phyloP scores from a whole-genome alignment of 1,140 invertebrate species.

The Drosophila kepulauana region DNA sequence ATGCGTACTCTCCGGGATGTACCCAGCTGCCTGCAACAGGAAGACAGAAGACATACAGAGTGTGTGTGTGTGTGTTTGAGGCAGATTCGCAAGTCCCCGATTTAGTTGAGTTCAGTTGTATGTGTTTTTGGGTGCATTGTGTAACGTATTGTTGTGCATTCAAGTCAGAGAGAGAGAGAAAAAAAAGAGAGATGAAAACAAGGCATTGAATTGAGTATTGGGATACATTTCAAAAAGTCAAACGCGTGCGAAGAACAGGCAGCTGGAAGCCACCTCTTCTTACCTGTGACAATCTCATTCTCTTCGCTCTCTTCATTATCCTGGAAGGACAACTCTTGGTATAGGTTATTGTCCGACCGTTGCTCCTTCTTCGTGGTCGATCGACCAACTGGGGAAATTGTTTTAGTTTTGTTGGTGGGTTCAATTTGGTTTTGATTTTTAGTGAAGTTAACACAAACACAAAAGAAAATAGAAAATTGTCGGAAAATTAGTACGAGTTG shows the following conservation, averaged over 20 bases:
- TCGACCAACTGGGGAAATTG: slow-evolving; percentile 86
- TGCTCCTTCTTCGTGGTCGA: slow-evolving; percentile 95
- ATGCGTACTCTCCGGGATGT: slow-evolving; percentile 99
- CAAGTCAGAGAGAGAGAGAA: slow-evolving; percentile 21
- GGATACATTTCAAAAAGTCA: neutral
- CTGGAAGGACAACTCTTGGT: slow-evolving; percentile 96
- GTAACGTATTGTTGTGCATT: slow-evolving; percentile 2
- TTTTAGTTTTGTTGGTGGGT: slow-evolving; percentile 81
- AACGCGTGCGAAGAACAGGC: slow-evolving; percentile 15
- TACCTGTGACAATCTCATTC: slow-evolving; percentile 95
- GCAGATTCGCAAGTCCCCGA: slow-evolving; percentile 3
- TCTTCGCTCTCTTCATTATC: slow-evolving; percentile 94
- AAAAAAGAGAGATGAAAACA: slow-evolving; percentile 15
- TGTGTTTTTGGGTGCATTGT: slow-evolving; percentile 3
- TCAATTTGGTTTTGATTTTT: slow-evolving; percentile 35
- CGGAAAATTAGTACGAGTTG: slow-evolving; percentile 61
- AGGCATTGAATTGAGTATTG: slow-evolving; percentile 22
- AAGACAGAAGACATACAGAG: neutral
- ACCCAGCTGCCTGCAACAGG: slow-evolving; percentile 94
- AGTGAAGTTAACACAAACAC: slow-evolving; percentile 76
- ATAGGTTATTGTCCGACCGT: slow-evolving; percentile 94
- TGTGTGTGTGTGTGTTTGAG: too few species aligned
- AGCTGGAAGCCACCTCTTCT: slow-evolving; percentile 38
- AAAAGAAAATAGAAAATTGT: slow-evolving; percentile 59
- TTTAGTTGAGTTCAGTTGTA: slow-evolving; percentile 17